Evolutionary conservation across 2,888 invertebrate genomes (phyloP), one percentile per base, ranked within the genome.

Genomic region (Silvanus unidentatus): DNA sequence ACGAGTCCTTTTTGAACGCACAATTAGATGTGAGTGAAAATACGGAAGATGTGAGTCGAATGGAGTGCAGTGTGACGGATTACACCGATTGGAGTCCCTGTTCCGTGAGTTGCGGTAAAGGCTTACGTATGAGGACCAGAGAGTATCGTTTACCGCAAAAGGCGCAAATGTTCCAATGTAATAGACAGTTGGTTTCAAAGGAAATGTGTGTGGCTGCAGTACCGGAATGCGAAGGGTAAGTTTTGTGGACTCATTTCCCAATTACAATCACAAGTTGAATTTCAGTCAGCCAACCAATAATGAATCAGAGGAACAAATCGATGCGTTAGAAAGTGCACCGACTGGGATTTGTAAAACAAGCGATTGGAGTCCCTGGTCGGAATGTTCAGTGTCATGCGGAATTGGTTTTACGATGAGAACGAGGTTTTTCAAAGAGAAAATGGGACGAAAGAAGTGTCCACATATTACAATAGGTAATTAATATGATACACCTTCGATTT

Each of bases 31-130:
- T 79, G 11, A 77, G 78, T 2, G 87, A 87, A 68, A 81, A 85
- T 62, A 77, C 78, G 2, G 83, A 86, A 64, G 79, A 84, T 15
- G 27, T 22, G 3, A 22, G 22, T 8, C 3, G 22, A 22, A 22
- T 22, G 22, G 22, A 22, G 8, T 96, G 95, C 68, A 82, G 75
- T 2, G 86, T 88, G 15, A 75, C 79, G 0, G 80, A 81, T 13
- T 95, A 91, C 79, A 75, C 80, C 3, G 60, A 75, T 8, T 95
- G 90, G 90, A 81, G 84, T 16, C 74, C 79, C 12, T 95, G 94
- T 68, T 86, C 90, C 3, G 91, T 88, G 30, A 79, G 81, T 22
- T 96, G 95, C 72, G 95, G 94, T 45, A 88, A 88, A 74, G 95
- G 95, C 16, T 76, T 84, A 52, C 78, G 89, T 60, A 85, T 87